These are phyloP conservation scores for Tragulus kanchil DNA, from an alignment of 2,113 vertebrate genomes.

Conservation along the genomic window DNA sequence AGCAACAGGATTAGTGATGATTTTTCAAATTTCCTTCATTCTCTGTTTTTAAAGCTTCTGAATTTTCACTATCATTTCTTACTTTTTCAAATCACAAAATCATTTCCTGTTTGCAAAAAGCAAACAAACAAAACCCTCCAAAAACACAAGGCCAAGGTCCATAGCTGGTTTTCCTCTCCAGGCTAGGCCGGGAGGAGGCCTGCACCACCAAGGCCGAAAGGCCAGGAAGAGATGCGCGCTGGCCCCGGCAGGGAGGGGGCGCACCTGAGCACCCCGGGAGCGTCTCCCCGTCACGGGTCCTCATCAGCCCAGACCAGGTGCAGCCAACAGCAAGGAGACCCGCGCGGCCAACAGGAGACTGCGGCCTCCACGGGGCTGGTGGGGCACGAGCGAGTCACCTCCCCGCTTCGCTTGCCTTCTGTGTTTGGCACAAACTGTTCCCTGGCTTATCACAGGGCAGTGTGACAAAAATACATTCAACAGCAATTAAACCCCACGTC, in stretches of 20 bases:
- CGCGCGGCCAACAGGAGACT: slow-evolving; percentile 17
- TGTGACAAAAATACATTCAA: slow-evolving; percentile 68
- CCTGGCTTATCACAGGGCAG: slow-evolving; percentile 71
- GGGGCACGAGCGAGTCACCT: neutral
- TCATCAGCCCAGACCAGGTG: neutral
- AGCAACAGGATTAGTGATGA: neutral
- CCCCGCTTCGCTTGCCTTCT: slow-evolving; percentile 21
- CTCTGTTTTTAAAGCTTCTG: neutral
- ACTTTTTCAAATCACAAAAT: slow-evolving; percentile 16
- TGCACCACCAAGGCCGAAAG: neutral
- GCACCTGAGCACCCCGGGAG: neutral
- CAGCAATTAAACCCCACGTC: slow-evolving; percentile 36
- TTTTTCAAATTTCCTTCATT: neutral
- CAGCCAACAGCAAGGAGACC: neutral
- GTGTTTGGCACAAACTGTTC: slow-evolving; percentile 72
- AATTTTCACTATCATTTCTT: neutral
- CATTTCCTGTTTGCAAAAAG: neutral
- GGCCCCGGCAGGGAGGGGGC: rapidly evolving
- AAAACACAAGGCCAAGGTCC: neutral
- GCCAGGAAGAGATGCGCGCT: neutral
- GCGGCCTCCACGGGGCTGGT: neutral
- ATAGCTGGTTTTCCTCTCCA: neutral
- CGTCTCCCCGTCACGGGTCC: neutral
- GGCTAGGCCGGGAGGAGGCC: neutral
- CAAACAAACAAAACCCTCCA: neutral